Percentiles rank a stretch among this genome's conserved stretches.
phyloP scores from a whole-genome alignment of 2,113 vertebrate genomes.

The Pandion haliaetus region DNA sequence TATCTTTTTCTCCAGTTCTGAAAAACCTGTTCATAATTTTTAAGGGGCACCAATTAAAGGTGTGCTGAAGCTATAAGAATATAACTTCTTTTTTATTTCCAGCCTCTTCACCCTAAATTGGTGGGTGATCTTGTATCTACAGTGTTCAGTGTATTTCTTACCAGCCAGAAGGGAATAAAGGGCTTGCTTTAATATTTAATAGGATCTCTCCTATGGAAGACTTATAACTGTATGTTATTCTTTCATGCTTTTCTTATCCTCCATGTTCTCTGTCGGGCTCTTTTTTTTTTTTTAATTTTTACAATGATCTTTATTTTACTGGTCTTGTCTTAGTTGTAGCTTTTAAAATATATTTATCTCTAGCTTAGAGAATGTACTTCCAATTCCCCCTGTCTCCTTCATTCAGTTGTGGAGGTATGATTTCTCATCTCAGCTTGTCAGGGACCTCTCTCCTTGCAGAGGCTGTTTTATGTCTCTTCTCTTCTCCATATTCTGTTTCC shows the following conservation, averaged over 20 bases:
- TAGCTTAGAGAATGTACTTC: neutral
- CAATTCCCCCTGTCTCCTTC: neutral
- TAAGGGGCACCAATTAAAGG: neutral
- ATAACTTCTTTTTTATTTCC: neutral
- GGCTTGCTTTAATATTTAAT: slow-evolving; percentile 16
- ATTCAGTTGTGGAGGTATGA: neutral
- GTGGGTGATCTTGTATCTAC: neutral
- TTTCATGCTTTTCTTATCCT: neutral
- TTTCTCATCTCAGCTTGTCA: neutral
- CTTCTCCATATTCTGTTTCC: neutral
- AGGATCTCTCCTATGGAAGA: neutral
- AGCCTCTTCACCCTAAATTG: neutral
- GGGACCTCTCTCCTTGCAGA: neutral
- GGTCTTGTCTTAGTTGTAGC: neutral
- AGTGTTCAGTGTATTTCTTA: neutral
- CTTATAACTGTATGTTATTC: neutral
- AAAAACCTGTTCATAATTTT: neutral
- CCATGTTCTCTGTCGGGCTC: neutral
- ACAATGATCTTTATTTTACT: neutral
- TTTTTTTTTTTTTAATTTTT: neutral
- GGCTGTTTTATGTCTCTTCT: neutral
- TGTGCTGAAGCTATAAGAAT: neutral
- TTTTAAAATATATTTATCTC: neutral
- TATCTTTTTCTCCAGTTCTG: neutral
- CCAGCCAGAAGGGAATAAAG: neutral